Percentiles rank a stretch among this genome's conserved stretches.
phyloP scores from a whole-genome alignment of 1,140 invertebrate genomes.

The Euborellia annulipes region DNA sequence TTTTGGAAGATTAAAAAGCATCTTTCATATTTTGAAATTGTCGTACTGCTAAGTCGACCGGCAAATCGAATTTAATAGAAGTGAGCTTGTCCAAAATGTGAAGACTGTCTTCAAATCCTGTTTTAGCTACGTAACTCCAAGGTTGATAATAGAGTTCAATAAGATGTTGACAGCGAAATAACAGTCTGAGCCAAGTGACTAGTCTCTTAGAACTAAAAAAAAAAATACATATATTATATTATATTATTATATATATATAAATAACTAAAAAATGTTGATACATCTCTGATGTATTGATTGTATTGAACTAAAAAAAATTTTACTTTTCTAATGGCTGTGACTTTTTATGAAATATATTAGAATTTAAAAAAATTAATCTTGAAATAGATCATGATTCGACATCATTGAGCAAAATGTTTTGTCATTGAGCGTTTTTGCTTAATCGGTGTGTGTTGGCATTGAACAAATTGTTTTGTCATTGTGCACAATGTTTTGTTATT shows the following conservation, averaged over 20 bases:
- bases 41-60: constrained; percentile 85
- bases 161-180: constrained; percentile 75
- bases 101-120: constrained; percentile 91
- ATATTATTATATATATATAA: background rate
- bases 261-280: background rate
- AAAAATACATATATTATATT: too few relatives aligned
- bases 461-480: too few relatives aligned
- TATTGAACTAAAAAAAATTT: background rate
- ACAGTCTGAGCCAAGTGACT: constrained; percentile 81
- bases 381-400: too few relatives aligned
- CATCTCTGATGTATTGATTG: background rate
- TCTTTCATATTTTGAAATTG: constrained; percentile 97
- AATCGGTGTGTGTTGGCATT: too few relatives aligned
- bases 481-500: too few relatives aligned
- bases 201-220: constrained; percentile 67
- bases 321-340: background rate
- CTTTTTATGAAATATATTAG: too few relatives aligned
- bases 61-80: constrained; percentile 77
- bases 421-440: too few relatives aligned
- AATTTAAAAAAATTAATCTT: too few relatives aligned
- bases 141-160: constrained; percentile 81
- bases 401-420: too few relatives aligned
- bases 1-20: constrained; percentile 85
- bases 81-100: constrained; percentile 77
- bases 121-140: constrained; percentile 91